phyloP scores from a whole-genome alignment of 2,888 invertebrate genomes.

The Leptinotarsa haldemani region DNA sequence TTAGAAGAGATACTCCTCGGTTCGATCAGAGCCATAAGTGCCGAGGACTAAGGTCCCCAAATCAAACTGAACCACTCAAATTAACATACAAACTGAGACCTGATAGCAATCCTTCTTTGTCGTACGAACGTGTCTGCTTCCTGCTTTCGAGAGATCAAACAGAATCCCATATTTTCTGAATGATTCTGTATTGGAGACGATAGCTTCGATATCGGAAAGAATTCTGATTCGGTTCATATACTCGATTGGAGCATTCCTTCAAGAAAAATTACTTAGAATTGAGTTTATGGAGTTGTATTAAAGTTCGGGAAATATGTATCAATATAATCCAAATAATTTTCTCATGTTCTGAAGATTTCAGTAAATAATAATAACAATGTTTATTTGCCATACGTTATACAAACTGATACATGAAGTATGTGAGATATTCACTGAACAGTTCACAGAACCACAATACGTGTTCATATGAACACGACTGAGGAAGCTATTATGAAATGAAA shows the following conservation, averaged over 20 bases:
- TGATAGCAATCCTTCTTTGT: conserved; percentile 7
- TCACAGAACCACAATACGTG: too few relatives aligned
- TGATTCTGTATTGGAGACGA: neutral
- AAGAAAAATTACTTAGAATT: neutral
- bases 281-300: neutral
- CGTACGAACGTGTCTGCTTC: conserved; percentile 7
- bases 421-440: too few relatives aligned
- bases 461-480: too few relatives aligned
- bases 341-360: too few relatives aligned
- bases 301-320: too few relatives aligned
- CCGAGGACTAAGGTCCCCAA: conserved; percentile 12
- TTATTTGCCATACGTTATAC: too few relatives aligned
- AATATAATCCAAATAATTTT: too few relatives aligned
- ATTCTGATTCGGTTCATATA: neutral
- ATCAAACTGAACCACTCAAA: conserved; percentile 34
- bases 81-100: conserved; percentile 35
- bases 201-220: neutral
- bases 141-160: conserved; percentile 15
- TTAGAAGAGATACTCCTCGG: conserved; percentile 11
- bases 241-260: neutral
- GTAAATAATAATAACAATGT: too few relatives aligned
- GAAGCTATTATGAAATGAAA: too few relatives aligned
- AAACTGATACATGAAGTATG: too few relatives aligned
- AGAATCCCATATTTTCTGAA: conserved; percentile 17
- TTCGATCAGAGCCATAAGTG: conserved; percentile 10